These are phyloP conservation scores for Cataglyphis altisquamis DNA, from an alignment of 2,888 invertebrate species.

Conservation along the genomic window DNA sequence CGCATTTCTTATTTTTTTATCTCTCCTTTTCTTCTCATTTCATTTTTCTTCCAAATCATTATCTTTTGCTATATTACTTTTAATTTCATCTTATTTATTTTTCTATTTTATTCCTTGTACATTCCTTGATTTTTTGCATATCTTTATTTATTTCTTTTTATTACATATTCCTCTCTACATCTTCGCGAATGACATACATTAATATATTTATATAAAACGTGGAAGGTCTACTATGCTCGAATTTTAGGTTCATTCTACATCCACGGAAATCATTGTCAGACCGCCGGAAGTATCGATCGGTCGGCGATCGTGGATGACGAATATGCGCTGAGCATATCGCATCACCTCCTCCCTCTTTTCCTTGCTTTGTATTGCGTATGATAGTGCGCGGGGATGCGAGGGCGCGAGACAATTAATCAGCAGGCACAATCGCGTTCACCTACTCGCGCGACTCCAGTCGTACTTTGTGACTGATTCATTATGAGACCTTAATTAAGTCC, in stretches of 20 bases:
- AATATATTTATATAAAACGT: background rate
- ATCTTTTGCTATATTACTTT: background rate
- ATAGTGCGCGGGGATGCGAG: conserved; percentile 24
- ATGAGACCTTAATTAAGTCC: conserved; percentile 82
- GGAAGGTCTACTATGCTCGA: background rate
- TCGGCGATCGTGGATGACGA: conserved; percentile 59
- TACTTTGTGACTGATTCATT: conserved; percentile 82
- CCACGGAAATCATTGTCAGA: conserved; percentile 28
- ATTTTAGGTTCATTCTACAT: conserved; percentile 1
- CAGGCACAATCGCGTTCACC: conserved; percentile 70
- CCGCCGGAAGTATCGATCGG: conserved; percentile 46
- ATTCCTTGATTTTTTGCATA: background rate
- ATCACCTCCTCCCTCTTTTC: conserved; percentile 28
- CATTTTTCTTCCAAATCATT: background rate
- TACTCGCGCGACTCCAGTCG: conserved; percentile 36
- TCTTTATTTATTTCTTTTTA: background rate
- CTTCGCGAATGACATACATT: background rate
- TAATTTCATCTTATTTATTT: background rate
- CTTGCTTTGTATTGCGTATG: conserved; percentile 28
- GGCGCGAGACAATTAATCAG: conserved; percentile 80
- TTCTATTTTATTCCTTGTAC: background rate
- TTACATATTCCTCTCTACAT: background rate
- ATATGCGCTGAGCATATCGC: conserved; percentile 57
- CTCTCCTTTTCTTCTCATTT: background rate
- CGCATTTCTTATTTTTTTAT: background rate